Percentiles rank a stretch among this genome's conserved stretches.
Conservation (phyloP, 2,888 invertebrate genomes). For the Allolobophora icterica region DNA sequence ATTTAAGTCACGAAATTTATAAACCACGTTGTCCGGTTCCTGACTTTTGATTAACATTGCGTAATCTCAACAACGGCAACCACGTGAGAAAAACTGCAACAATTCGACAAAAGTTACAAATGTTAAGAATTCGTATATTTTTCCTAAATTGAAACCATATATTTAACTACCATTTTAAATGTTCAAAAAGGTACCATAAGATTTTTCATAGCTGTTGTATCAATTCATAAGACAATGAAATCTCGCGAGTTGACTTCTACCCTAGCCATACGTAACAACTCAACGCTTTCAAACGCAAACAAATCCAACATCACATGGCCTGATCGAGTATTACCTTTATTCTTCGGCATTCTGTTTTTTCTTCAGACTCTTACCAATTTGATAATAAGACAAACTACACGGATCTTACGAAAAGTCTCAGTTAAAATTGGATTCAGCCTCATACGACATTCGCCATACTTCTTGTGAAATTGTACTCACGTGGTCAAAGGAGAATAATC, state of each 20-base stretch:
- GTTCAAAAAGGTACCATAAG: not conserved
- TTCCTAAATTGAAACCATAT: not conserved
- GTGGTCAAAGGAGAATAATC: slow-evolving; percentile 7
- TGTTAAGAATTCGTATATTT: not conserved
- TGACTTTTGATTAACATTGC: not conserved
- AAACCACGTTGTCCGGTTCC: not conserved
- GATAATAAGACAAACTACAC: not conserved
- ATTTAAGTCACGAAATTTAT: too few relatives aligned
- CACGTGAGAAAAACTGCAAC: not conserved
- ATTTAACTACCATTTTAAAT: not conserved
- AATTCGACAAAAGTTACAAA: not conserved
- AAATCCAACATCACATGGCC: not conserved
- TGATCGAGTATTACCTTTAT: not conserved
- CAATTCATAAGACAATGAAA: not conserved
- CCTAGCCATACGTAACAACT: not conserved
- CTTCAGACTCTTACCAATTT: not conserved
- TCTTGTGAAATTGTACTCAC: slow-evolving; percentile 5
- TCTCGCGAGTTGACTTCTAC: not conserved
- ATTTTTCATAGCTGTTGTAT: not conserved
- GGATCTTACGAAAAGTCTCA: not conserved
- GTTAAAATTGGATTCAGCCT: not conserved
- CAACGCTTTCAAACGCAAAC: not conserved
- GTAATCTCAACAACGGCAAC: not conserved
- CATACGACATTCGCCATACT: not conserved
- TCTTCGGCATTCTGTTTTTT: slow-evolving; percentile 6